Base-by-base conservation (phyloP, 2,797 vertebrate species). In the Falco biarmicus region DNA sequence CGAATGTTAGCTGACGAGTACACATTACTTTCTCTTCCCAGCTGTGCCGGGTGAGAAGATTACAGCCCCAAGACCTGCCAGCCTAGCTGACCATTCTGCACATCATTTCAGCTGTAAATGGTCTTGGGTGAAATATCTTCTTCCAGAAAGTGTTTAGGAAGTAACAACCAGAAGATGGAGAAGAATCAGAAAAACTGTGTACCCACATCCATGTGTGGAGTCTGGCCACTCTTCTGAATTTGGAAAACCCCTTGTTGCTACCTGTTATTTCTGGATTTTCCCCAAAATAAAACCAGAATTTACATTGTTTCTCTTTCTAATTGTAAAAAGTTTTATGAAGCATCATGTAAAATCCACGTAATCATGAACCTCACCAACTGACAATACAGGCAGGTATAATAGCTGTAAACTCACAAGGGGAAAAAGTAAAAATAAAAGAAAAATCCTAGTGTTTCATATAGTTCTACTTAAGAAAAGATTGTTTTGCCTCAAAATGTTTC, bases 1-100 rank as follows among this genome's bases (percentile, higher is more conserved):
- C 0, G 0, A 48, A 34, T 32, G 16, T 56, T 16, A 56, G 32
- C 37, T 1, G 0, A 51, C 14, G 29, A 41, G 70, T 25, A 45
- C 2, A 0, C 7, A 66, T 17, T 54, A 19, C 34, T 41, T 50
- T 54, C 47, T 69, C 45, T 48, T 84, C 48, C 37, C 48, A 29
- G 59, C 25, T 65, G 32, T 51, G 25, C 69, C 57, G 43, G 37
- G 47, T 76, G 51, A 84, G 68, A 69, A 45, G 16, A 43, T 61
- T 41, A 66, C 53, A 76, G 70, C 22, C 29, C 13, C 32, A 41
- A 47, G 26, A 57, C 16, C 19, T 51, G 16, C 26, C 48, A 73
- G 54, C 54, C 60, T 47, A 51, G 11, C 26, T 66, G 48, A 39
- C 63, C 37, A 34, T 34, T 76, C 63, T 65, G 53, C 19, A 59